These are phyloP conservation scores for Lamellibrachia satsuma DNA, from an alignment of 2,888 invertebrate genomes.

Conservation along the genomic window DNA sequence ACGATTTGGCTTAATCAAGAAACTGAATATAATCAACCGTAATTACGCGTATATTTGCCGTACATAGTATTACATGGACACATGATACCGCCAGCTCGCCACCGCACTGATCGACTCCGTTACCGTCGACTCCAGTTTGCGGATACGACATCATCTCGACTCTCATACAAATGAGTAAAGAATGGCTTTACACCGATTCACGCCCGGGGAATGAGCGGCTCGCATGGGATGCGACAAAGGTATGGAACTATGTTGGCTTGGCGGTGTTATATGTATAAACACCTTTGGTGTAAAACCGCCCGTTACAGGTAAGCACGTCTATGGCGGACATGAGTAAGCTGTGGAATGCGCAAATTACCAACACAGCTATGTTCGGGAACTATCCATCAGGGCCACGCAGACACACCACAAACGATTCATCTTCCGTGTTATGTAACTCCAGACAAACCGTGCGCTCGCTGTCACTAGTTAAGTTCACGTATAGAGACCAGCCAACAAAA, in stretches of 20 bases:
- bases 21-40: not conserved
- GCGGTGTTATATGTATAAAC: conserved; percentile 17
- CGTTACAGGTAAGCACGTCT: not conserved
- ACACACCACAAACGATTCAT: not conserved
- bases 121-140: not conserved
- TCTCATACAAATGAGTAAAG: not conserved
- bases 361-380: not conserved
- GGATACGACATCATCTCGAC: not conserved
- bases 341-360: not conserved
- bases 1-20: not conserved
- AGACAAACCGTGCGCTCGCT: not conserved
- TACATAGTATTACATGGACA: not conserved
- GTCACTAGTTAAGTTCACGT: not conserved
- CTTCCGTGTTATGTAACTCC: not conserved
- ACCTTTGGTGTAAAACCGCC: not conserved
- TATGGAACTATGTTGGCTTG: not conserved
- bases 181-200: not conserved
- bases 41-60: not conserved
- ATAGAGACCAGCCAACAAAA: no score
- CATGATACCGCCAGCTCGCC: not conserved
- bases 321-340: not conserved
- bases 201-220: not conserved
- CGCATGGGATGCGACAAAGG: not conserved
- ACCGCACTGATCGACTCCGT: not conserved
- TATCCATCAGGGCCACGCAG: conserved; percentile 1